Conservation (phyloP, 2,888 invertebrate genomes). For the Lepidochrysops patricia region DNA sequence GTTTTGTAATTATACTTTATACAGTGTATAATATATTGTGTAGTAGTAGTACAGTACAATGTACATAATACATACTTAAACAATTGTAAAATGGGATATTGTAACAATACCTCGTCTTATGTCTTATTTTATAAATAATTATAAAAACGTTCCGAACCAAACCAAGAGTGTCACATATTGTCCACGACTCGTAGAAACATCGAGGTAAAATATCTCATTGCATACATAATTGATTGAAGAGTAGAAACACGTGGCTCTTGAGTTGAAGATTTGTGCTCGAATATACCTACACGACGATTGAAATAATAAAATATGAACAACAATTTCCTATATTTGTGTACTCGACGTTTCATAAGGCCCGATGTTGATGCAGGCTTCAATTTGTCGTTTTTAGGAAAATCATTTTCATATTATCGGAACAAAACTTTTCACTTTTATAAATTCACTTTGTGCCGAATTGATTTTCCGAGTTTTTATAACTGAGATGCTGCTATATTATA, state of each 20-base stretch:
- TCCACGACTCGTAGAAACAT: no score
- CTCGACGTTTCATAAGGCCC: background rate
- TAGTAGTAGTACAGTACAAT: no score
- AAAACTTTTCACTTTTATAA: background rate
- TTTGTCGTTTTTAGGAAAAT: background rate
- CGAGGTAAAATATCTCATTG: no score
- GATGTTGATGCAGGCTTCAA: background rate
- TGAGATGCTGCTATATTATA: background rate
- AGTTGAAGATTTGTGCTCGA: background rate
- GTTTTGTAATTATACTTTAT: no score
- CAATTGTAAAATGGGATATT: no score
- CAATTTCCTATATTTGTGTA: background rate
- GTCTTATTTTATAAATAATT: no score
- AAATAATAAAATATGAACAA: constrained; percentile 1
- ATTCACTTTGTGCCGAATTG: background rate
- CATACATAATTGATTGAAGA: background rate
- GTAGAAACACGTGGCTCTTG: background rate
- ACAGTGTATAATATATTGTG: no score
- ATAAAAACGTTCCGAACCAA: no score
- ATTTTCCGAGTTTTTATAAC: background rate
- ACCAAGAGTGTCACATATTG: no score
- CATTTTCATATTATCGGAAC: background rate
- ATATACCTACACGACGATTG: background rate
- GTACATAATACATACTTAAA: no score
- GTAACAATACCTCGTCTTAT: no score